Evolutionary conservation across 1,140 invertebrate species (phyloP).

Genomic region (Heliconius melpomene): DNA sequence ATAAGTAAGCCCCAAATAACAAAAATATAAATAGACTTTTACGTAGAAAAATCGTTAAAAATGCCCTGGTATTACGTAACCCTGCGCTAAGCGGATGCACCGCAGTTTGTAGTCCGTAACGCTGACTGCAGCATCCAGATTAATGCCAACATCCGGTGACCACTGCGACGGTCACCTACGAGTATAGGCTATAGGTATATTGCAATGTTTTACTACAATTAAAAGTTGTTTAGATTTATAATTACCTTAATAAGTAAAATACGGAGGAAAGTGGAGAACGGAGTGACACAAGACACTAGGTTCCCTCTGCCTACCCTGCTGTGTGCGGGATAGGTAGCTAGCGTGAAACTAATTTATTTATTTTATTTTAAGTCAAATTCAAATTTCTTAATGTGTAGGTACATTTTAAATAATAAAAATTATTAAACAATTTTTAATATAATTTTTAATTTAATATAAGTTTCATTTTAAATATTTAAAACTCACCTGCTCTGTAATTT

Average conservation of each 20-base stretch:
- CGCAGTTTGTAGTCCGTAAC: constrained; percentile 44
- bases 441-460: no score
- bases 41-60: not conserved
- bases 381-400: no score
- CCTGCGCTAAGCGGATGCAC: constrained; percentile 53
- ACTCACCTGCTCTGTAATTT: not conserved
- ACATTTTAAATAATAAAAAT: no score
- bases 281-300: no score
- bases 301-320: no score
- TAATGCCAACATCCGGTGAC: constrained; percentile 53
- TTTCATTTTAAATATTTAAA: no score
- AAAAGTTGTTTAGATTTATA: not conserved
- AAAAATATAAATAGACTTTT: not conserved
- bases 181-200: constrained; percentile 13
- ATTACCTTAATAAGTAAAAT: not conserved
- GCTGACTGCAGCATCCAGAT: constrained; percentile 57
- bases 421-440: no score
- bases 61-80: constrained; percentile 19
- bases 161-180: constrained; percentile 35
- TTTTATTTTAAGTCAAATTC: no score
- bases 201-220: not conserved
- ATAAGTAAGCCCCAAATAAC: not conserved
- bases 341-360: no score
- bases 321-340: no score
- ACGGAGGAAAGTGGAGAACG: no score